Conservation (phyloP, 2,113 vertebrate genomes). For the Bostrychus sinensis region DNA sequence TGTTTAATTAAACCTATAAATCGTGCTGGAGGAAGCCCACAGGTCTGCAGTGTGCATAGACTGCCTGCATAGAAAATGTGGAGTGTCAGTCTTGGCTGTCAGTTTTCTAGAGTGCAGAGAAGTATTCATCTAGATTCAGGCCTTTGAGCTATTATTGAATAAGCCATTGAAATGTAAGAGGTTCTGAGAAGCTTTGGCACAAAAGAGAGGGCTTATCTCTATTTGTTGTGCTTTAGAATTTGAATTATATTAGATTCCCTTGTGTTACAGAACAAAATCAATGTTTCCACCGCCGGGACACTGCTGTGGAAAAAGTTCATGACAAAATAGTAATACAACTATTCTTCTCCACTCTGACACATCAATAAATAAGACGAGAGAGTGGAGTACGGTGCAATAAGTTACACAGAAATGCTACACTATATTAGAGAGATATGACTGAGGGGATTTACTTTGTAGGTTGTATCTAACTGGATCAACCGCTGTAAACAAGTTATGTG, state of each 20-base stretch:
- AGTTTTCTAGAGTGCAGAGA: background rate
- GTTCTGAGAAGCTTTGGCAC: background rate
- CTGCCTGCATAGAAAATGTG: background rate
- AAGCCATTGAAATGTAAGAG: background rate
- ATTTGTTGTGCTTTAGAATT: background rate
- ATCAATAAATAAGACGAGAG: constrained; percentile 26
- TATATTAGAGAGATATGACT: constrained; percentile 14
- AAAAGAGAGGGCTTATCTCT: background rate
- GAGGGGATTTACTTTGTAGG: constrained; percentile 8
- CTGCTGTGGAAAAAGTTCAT: constrained; percentile 28
- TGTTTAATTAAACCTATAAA: constrained; percentile 18
- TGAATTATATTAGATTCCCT: constrained; percentile 27
- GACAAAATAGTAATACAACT: constrained; percentile 1
- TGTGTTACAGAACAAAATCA: background rate
- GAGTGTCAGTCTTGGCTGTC: background rate
- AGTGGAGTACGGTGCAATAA: constrained; percentile 7
- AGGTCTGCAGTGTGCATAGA: background rate
- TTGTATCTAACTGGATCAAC: constrained; percentile 15
- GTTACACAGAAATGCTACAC: background rate
- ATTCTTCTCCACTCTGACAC: constrained; percentile 17
- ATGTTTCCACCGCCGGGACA: constrained; percentile 5
- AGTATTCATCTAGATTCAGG: background rate
- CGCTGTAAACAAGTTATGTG: constrained; percentile 11
- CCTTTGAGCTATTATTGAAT: background rate
- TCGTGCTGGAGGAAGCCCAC: background rate